Conservation (phyloP, 2,113 vertebrate species). For the Corythornis vintsioides region DNA sequence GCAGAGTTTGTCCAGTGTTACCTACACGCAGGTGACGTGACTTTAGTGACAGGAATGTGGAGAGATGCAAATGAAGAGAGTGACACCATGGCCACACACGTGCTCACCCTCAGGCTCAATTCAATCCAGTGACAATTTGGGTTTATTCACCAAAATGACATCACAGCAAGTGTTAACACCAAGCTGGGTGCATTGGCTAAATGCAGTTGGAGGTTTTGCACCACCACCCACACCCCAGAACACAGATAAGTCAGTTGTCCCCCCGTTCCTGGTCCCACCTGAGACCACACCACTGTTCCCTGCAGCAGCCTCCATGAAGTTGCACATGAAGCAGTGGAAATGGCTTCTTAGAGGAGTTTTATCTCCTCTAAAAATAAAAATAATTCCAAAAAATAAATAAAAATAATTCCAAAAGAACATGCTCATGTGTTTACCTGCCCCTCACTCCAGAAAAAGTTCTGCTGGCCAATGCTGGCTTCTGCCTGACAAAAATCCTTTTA, state of each 20-base stretch:
- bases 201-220: accelerated
- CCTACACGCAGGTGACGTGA: not conserved
- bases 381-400: not conserved
- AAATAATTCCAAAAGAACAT: not conserved
- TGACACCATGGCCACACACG: accelerated
- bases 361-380: too few species aligned
- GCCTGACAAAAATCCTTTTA: not conserved
- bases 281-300: not conserved
- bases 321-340: not conserved
- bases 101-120: accelerated
- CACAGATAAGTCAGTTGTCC: not conserved
- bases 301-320: not conserved
- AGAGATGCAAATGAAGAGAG: not conserved
- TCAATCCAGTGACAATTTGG: not conserved
- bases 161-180: not conserved
- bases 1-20: not conserved
- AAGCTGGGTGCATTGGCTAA: too few species aligned
- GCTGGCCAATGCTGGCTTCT: accelerated
- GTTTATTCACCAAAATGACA: not conserved
- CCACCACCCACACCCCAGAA: accelerated
- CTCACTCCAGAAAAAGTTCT: not conserved
- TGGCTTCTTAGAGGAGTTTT: not conserved
- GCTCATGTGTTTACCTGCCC: not conserved
- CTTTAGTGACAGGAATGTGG: accelerated
- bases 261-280: not conserved